Evolutionary conservation across 2,797 vertebrate species (phyloP).

Genomic region (Chiroxiphia lanceolata): DNA sequence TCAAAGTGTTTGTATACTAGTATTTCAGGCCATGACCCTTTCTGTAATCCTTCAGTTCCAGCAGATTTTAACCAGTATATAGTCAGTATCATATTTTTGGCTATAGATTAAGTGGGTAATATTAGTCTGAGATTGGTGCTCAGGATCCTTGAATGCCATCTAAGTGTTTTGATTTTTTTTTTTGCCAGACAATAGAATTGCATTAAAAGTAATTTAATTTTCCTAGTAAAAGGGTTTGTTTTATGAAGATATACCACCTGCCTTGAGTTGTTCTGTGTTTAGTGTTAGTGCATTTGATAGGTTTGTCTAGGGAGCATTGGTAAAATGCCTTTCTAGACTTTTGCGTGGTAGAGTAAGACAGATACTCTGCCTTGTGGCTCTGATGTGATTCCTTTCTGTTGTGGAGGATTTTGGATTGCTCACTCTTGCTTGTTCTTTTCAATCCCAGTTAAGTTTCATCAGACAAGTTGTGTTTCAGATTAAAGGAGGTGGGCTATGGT

Average conservation of each 20-base stretch:
- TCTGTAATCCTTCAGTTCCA: neutral
- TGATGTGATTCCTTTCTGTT: neutral
- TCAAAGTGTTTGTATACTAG: neutral
- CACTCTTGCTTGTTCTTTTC: neutral
- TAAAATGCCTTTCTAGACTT: neutral
- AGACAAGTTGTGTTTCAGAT: neutral
- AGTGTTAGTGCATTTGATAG: neutral
- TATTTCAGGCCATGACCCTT: neutral
- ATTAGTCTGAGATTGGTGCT: slow-evolving; percentile 5
- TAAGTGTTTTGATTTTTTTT: neutral
- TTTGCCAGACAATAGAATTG: neutral
- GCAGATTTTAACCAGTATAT: neutral
- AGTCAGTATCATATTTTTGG: neutral
- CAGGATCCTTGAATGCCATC: neutral
- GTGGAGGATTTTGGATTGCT: neutral
- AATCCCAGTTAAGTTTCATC: neutral
- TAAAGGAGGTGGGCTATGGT: slow-evolving; percentile 6
- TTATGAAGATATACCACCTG: neutral
- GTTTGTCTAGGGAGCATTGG: neutral
- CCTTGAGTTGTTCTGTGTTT: neutral
- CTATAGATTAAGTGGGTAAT: neutral
- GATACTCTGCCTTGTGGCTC: neutral
- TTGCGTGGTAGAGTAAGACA: neutral
- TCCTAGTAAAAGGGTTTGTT: neutral
- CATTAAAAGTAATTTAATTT: neutral